Conservation (phyloP, 2,113 vertebrate species). For the Haemorhous mexicanus region DNA sequence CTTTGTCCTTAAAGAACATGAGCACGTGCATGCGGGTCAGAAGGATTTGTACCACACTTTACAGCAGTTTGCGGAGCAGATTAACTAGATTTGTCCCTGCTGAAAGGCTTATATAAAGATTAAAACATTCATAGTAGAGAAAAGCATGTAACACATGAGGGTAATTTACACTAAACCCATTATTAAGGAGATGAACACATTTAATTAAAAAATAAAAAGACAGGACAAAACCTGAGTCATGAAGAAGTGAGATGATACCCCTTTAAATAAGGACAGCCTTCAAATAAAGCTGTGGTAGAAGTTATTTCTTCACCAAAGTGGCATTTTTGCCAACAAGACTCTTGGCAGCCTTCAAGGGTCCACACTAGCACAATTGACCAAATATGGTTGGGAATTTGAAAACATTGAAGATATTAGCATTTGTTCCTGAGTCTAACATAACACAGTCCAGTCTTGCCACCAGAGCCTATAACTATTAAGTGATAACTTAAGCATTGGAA, state of each 20-base stretch:
- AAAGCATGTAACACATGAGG: not conserved
- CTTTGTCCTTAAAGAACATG: not conserved
- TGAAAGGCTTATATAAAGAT: slow-evolving; percentile 50
- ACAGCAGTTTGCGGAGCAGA: not conserved
- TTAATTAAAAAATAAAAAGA: slow-evolving; percentile 10
- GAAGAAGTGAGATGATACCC: slow-evolving; percentile 6
- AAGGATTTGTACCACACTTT: slow-evolving; percentile 25
- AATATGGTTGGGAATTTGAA: slow-evolving; percentile 80
- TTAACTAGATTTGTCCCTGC: slow-evolving; percentile 26
- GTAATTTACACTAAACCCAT: slow-evolving; percentile 9
- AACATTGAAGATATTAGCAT: slow-evolving; percentile 72
- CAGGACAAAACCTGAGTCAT: not conserved
- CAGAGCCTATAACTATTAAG: slow-evolving; percentile 65
- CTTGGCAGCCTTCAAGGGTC: slow-evolving; percentile 70
- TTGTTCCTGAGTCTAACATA: slow-evolving; percentile 74
- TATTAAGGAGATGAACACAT: slow-evolving; percentile 11
- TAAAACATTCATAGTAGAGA: slow-evolving; percentile 26
- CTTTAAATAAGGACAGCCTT: slow-evolving; percentile 45
- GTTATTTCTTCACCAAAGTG: slow-evolving; percentile 71
- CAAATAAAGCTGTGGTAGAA: slow-evolving; percentile 60
- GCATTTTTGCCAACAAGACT: slow-evolving; percentile 77
- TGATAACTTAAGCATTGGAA: slow-evolving; percentile 74
- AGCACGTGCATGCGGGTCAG: not conserved
- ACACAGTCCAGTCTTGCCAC: slow-evolving; percentile 71
- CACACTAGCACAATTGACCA: slow-evolving; percentile 68